Evolutionary conservation across 2,888 invertebrate species (phyloP).

Genomic region (Timandra comae): DNA sequence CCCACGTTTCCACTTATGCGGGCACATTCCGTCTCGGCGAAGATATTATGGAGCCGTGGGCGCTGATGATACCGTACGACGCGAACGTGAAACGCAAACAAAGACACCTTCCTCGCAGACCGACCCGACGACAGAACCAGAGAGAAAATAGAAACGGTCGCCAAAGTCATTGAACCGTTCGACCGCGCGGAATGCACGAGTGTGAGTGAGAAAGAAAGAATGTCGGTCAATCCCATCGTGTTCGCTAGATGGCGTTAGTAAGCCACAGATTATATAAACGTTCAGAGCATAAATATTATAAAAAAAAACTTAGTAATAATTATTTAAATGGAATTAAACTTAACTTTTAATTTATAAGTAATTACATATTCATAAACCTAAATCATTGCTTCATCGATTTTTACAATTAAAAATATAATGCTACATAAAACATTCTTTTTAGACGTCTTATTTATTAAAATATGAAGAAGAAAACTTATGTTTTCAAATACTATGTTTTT

Average conservation of each 20-base stretch:
- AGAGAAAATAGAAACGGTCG: conserved; percentile 77
- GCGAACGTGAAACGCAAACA: conserved; percentile 76
- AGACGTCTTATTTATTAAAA: too few relatives aligned
- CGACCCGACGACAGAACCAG: conserved; percentile 68
- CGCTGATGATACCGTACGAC: conserved; percentile 61
- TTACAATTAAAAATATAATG: too few relatives aligned
- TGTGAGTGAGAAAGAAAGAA: conserved; percentile 59
- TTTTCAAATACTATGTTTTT: too few relatives aligned
- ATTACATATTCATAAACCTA: too few relatives aligned
- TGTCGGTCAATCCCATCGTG: conserved; percentile 3
- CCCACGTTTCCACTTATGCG: conserved; percentile 71
- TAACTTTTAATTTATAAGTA: too few relatives aligned
- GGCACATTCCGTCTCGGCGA: conserved; percentile 72
- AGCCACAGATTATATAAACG: conserved; percentile 5
- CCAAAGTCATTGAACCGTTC: conserved; percentile 76
- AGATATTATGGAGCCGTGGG: conserved; percentile 57
- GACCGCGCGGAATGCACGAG: conserved; percentile 46
- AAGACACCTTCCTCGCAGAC: conserved; percentile 67
- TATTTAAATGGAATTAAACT: too few relatives aligned
- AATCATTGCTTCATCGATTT: too few relatives aligned
- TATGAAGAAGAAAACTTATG: too few relatives aligned
- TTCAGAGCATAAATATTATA: too few relatives aligned
- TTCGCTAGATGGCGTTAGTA: conserved; percentile 45
- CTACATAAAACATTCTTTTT: too few relatives aligned
- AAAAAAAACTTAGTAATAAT: too few relatives aligned